Base-by-base conservation (phyloP, 2,113 vertebrate genomes). In the Cyphomyrus plagiostoma region DNA sequence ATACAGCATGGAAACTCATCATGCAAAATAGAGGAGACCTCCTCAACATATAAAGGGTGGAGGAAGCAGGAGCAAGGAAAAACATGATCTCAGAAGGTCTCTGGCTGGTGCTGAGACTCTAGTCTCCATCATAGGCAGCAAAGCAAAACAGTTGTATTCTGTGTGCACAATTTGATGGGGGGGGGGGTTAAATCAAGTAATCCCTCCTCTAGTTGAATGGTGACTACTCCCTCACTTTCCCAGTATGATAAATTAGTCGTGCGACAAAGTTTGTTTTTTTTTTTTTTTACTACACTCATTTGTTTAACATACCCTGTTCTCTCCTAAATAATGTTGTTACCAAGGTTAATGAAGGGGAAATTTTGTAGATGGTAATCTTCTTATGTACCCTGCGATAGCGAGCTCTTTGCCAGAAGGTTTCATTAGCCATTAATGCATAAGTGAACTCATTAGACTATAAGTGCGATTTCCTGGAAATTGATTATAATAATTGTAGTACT, bases 301-400 rank as follows among this genome's bases (percentile, higher is more conserved):
- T 87, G 85, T 35, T 56, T 87, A 56, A 26, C 26, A 56, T 87
- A 50, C 46, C 46, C 82, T 35, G 15, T 87, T 35, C 85, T 39
- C 50, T 52, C n/a, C 50, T 87, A 39, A 88, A 46, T 35, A 88
- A 62, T 46, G 42, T 48, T 66, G 56, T 45, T 70, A 46, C 35
- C n/a, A 49, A 80, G 89, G 82, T 86, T 89, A 89, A 89, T 89
- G 89, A 85, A 84, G 89, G 21, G 82, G 52, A 46, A 62, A 17
- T 50, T 88, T 87, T 35, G n/a, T 87, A 87, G 85, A 87, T 39
- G 85, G 45, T 87, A 87, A 87, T 87, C 85, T 87, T 39, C 50
- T 86, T 52, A 21, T 70, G 77, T 56, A 70, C 83, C 83, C 66
- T 56, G 58, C 70, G 19, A 89, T 77, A 86, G 45, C 21, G 46